A percentile compares a stretch with the other conserved stretches of the same genome.
phyloP scores from a whole-genome alignment of 2,113 vertebrate genomes.

The Ramphastos sulfuratus region DNA sequence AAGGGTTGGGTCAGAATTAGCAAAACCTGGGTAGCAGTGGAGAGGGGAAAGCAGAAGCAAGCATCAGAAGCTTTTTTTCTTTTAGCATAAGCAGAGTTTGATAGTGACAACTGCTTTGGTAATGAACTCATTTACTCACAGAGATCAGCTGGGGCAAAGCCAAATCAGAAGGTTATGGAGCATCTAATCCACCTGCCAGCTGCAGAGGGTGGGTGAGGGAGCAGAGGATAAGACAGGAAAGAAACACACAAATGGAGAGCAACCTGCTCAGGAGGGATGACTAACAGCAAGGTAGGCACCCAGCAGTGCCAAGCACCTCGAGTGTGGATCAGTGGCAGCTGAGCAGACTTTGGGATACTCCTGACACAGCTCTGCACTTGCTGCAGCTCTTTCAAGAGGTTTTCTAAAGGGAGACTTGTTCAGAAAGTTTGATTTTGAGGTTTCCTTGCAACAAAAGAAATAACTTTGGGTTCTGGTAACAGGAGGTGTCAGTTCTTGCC shows the following conservation, averaged over 20 bases:
- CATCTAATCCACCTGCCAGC: not conserved
- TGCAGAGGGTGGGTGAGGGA: not conserved
- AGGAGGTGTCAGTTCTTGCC: not conserved
- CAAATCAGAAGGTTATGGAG: not conserved
- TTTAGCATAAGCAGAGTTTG: accelerated
- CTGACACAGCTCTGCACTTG: not conserved
- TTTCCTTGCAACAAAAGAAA: not conserved
- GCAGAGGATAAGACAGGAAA: not conserved
- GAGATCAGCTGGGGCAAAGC: not conserved
- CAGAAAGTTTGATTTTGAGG: not conserved
- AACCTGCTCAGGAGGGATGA: not conserved
- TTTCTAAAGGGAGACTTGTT: not conserved
- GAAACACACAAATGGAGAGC: not conserved
- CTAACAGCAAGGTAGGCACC: not conserved
- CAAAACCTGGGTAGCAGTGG: accelerated
- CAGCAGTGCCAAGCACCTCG: accelerated
- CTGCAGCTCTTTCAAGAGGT: not conserved
- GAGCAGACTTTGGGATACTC: not conserved
- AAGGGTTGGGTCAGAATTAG: not conserved
- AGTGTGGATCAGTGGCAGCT: not conserved
- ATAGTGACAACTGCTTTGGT: not conserved
- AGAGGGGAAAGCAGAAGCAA: not conserved
- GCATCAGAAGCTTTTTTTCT: not conserved
- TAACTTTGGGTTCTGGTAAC: not conserved
- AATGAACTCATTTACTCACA: not conserved